phyloP scores from a whole-genome alignment of 2,113 vertebrate genomes.

The Sinocyclocheilus maitianheensis region DNA sequence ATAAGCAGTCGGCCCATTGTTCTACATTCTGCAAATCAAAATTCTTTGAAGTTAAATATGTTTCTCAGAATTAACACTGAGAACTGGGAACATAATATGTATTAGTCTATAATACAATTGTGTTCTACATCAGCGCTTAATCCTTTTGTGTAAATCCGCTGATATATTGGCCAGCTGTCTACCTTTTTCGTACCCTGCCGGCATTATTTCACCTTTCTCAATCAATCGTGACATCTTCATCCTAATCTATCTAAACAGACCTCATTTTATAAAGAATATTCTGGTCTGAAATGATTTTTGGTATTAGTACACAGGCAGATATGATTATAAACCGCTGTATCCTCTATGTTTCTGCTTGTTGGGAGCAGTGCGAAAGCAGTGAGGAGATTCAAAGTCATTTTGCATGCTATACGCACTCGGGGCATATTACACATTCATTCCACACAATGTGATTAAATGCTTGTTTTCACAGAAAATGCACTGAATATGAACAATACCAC shows the following conservation, averaged over 20 bases:
- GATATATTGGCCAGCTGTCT: slow-evolving; percentile 76
- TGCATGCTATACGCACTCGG: slow-evolving; percentile 31
- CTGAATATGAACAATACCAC: slow-evolving; percentile 53
- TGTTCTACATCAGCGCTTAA: slow-evolving; percentile 65
- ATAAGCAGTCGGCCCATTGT: slow-evolving; percentile 12
- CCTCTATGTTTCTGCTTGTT: slow-evolving; percentile 3
- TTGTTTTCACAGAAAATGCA: slow-evolving; percentile 57
- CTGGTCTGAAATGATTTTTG: not conserved
- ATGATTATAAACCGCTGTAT: slow-evolving; percentile 6
- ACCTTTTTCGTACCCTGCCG: slow-evolving; percentile 66
- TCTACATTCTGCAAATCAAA: slow-evolving; percentile 20
- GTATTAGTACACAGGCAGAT: not conserved
- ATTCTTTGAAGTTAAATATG: slow-evolving; percentile 44
- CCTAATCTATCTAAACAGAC: slow-evolving; percentile 62
- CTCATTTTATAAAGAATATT: slow-evolving; percentile 60
- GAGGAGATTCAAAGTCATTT: slow-evolving; percentile 6
- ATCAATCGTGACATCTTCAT: slow-evolving; percentile 76
- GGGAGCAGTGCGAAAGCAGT: not conserved
- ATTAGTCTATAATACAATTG: slow-evolving; percentile 70
- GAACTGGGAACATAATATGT: slow-evolving; percentile 49
- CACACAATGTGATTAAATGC: slow-evolving; percentile 57
- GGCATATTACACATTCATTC: slow-evolving; percentile 47
- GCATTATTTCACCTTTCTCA: slow-evolving; percentile 73
- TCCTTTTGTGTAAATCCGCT: slow-evolving; percentile 75
- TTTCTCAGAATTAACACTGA: slow-evolving; percentile 45